Conservation (phyloP, 2,113 vertebrate genomes). For the Lepus americanus region DNA sequence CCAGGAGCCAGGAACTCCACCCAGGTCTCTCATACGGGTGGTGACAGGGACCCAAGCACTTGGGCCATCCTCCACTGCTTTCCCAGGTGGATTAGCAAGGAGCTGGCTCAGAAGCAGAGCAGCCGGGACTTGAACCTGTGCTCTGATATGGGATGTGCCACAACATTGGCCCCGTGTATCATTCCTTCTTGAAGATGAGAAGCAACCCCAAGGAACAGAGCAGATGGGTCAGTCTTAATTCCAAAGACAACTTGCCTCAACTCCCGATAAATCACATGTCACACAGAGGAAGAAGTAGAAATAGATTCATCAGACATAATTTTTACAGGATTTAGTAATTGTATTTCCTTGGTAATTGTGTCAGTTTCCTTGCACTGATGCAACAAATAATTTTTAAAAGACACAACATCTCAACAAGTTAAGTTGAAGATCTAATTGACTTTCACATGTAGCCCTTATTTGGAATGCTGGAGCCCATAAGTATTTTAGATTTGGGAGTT, state of each 20-base stretch:
- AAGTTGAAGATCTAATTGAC: background rate
- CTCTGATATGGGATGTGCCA: too few species aligned
- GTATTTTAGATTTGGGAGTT: too few species aligned
- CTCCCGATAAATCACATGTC: background rate
- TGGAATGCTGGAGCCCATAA: too few species aligned
- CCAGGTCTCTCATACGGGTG: too few species aligned
- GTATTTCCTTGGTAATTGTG: background rate
- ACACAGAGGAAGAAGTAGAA: background rate
- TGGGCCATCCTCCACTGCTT: too few species aligned
- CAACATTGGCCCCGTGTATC: background rate
- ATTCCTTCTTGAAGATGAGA: background rate
- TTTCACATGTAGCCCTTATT: background rate
- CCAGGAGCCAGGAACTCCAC: too few species aligned
- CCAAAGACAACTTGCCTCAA: background rate
- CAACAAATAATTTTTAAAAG: background rate
- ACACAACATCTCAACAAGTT: background rate
- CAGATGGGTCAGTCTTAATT: background rate
- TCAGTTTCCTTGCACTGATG: background rate
- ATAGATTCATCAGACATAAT: background rate
- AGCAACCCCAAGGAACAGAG: background rate
- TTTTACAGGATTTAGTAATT: background rate
- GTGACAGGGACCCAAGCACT: too few species aligned
- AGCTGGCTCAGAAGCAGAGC: too few species aligned
- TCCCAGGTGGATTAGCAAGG: too few species aligned
- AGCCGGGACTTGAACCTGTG: too few species aligned